Evolutionary conservation across 2,113 vertebrate genomes (phyloP).

Genomic region (Halcyon malimbica): DNA sequence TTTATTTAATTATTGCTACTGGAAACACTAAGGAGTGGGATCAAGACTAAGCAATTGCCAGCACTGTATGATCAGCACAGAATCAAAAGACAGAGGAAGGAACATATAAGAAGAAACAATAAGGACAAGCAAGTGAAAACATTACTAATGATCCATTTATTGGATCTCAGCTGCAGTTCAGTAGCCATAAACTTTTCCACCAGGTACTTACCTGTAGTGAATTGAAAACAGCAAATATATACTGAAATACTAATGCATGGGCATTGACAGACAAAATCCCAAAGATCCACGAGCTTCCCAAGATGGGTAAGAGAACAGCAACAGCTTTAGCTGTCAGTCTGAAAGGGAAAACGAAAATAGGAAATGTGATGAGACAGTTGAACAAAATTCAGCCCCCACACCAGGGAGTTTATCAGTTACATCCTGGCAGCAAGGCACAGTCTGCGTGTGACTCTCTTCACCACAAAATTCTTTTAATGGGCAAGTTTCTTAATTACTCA

Average conservation of each 20-base stretch:
- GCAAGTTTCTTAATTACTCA: background rate
- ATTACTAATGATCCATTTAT: background rate
- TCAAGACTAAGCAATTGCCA: background rate
- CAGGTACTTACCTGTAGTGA: conserved; percentile 87
- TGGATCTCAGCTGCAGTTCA: background rate
- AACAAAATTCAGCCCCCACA: background rate
- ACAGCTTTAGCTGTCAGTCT: conserved; percentile 94
- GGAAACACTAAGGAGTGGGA: background rate
- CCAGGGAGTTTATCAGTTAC: too few species aligned
- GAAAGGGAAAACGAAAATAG: background rate
- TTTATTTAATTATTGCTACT: conserved; percentile 6
- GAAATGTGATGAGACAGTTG: background rate
- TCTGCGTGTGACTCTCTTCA: background rate
- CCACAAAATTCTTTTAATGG: background rate
- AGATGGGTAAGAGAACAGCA: conserved; percentile 91
- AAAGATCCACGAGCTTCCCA: conserved; percentile 96
- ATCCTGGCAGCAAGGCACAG: background rate
- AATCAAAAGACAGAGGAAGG: background rate
- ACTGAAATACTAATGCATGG: conserved; percentile 88
- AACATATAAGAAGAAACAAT: background rate
- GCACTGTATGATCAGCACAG: background rate
- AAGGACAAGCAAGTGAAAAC: background rate
- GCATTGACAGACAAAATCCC: conserved; percentile 91
- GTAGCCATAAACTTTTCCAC: background rate
- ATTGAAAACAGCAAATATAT: conserved; percentile 94